Percentiles rank a stretch among this genome's conserved stretches.
phyloP scores from a whole-genome alignment of 2,113 vertebrate genomes.

The Helogale parvula region DNA sequence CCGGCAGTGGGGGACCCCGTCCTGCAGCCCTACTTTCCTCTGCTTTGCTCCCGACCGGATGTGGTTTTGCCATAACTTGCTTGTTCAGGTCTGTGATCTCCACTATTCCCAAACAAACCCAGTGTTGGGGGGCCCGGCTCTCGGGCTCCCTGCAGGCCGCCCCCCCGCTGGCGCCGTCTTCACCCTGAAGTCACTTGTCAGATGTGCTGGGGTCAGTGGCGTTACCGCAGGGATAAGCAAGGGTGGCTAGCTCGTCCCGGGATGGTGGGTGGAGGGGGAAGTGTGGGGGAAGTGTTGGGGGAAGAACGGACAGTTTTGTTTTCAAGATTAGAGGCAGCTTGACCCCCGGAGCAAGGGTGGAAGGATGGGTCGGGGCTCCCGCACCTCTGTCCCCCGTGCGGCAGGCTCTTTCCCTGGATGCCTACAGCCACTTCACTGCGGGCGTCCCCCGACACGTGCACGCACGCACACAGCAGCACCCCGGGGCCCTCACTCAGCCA shows the following conservation, averaged over 20 bases:
- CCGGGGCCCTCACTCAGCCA: background rate
- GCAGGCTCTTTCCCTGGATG: background rate
- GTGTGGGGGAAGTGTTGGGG: rapidly evolving
- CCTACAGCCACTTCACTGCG: background rate
- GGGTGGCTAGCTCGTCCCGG: background rate
- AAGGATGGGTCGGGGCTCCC: background rate
- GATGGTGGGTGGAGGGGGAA: background rate
- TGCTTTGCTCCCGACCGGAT: rapidly evolving
- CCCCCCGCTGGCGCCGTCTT: no score
- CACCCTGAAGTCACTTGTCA: no score
- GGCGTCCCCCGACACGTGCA: background rate
- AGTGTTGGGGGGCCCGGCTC: no score
- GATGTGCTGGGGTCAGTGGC: no score
- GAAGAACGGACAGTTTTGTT: background rate
- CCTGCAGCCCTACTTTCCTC: background rate
- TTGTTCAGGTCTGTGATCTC: no score
- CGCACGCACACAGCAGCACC: background rate
- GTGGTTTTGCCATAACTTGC: rapidly evolving
- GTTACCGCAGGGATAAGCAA: no score
- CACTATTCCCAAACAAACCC: no score
- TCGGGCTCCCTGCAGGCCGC: no score
- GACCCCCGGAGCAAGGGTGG: background rate
- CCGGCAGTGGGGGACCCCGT: no score
- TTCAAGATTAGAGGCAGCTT: background rate
- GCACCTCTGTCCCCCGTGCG: background rate